Base-by-base conservation (phyloP, 2,113 vertebrate species). In the Formicarius rufipectus region DNA sequence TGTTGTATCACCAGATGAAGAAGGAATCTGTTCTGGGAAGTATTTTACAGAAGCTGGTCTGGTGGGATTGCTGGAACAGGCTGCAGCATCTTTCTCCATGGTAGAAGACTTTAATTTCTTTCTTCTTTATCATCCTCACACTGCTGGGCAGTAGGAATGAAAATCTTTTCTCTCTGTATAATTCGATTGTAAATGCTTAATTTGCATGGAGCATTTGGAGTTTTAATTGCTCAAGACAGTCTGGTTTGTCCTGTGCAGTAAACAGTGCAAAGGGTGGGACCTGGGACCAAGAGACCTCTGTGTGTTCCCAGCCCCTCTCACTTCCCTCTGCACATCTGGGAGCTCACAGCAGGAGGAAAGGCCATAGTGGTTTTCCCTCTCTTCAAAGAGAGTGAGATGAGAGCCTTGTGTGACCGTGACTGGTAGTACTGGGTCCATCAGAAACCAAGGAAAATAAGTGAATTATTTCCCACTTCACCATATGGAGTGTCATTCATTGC, bases 11-110 rank as follows among this genome's bases (percentile, higher is more conserved):
- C 99, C 99, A 27, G 99, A 99, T 75, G 99, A 99, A 97, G 99
- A 99, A 97, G 99, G 99, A 42, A 99, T 99, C 96, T 99, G 99
- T 94, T 99, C 99, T 14, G 99, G 99, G 90, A 99, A 99, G 96
- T 99, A 99, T 97, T 99, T 99, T 91, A 99, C 99, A 17, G 99
- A 99, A 97, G 98, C 98, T 8, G 99, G 99, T 81, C 98, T 99
- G 42, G 99, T 99, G 97, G 99, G 99, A 91, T 98, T 99, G 93
- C 98, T 99, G 96, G 99, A 99, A 95, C 99, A 99, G 97, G 99
- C 99, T 52, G 99, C 99, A 62, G 98, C 99, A 62, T 99, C 99
- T 31, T 99, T 99, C 97, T 99, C 99, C 56, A 99, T 99, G 99
- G 99, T 99, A 98, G 97, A 97, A 76, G 71, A 81, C 33, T 95